Evolutionary conservation across 2,113 vertebrate genomes (phyloP).

Genomic region (Illadopsis cleaveri): DNA sequence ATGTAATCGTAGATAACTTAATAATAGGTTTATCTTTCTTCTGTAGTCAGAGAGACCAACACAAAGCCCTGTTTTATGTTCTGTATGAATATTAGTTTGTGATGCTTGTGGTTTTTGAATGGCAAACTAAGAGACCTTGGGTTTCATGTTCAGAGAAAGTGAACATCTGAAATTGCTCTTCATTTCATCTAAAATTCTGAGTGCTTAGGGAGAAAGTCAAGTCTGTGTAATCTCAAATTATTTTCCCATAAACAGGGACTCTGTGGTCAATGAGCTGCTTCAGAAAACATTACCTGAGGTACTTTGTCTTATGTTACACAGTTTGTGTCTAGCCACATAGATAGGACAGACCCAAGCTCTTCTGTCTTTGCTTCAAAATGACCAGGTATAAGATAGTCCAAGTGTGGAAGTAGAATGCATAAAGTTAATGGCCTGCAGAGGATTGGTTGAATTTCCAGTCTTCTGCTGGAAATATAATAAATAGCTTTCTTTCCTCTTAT

Average conservation of each 20-base stretch:
- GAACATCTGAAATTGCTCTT: not conserved
- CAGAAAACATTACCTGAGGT: not conserved
- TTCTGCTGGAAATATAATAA: not conserved
- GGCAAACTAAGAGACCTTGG: not conserved
- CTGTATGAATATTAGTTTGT: slow-evolving; percentile 37
- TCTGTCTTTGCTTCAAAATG: not conserved
- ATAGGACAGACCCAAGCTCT: not conserved
- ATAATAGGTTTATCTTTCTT: slow-evolving; percentile 47
- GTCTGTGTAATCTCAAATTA: not conserved
- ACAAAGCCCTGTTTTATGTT: slow-evolving; percentile 31
- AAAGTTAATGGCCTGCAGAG: not conserved
- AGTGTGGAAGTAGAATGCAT: not conserved
- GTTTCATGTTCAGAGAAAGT: slow-evolving; percentile 4
- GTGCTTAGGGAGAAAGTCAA: not conserved
- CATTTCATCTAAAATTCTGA: not conserved
- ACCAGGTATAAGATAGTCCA: not conserved
- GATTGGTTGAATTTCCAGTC: not conserved
- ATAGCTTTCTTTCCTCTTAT: not conserved
- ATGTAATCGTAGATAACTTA: slow-evolving; percentile 55
- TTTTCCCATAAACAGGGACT: slow-evolving; percentile 3
- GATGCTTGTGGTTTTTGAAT: not conserved
- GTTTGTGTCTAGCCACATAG: not conserved
- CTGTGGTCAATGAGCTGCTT: slow-evolving; percentile 25
- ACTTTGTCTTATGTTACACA: not conserved
- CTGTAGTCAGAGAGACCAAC: not conserved